Base-by-base conservation (phyloP, 2,113 vertebrate species). In the Hippocampus zosterae region DNA sequence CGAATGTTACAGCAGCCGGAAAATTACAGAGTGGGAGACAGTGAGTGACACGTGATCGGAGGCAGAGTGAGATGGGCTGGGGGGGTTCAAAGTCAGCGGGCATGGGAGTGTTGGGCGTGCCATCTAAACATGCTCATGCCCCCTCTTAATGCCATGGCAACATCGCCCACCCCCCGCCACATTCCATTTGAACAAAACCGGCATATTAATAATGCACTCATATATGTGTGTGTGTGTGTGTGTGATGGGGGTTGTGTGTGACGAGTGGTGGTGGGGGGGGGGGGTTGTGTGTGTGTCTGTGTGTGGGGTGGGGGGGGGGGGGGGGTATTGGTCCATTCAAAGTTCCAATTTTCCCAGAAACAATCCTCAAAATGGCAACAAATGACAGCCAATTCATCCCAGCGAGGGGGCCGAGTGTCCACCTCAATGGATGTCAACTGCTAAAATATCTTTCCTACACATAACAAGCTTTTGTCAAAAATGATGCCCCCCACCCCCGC, bases 1-100 rank as follows among this genome's bases (percentile, higher is more conserved):
- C n/a, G 81, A 80, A 80, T 88, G 83, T 88, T 90, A 84, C 85
- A 86, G 87, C 89, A 85, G 87, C 90, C 81, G 83, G 82, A 88
- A 91, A 92, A 91, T 91, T 89, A 90, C 84, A 88, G 83, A 72
- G 77, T 84, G 83, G 85, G 37, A 82, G 87, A 89, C 90, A 89
- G 79, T 89, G 89, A 90, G 73, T 89, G 89, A 88, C 87, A 86
- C 79, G 82, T 85, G 89, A 91, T 88, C 85, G 85, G 87, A 82
- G 69, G 78, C 77, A 29, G 82, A 82, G 76, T 86, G 81, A 82
- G 70, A 78, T 80, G 84, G 81, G 83, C 41, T 2, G 84, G 41
- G 40, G 65, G 46, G 48, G 27, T 27, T 33, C 48, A 67, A 53
- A 40, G 65, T 67, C 46, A 53, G 21, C 2, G 48, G 65, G 46